Evolutionary conservation across 2,888 invertebrate genomes (phyloP), one percentile per base, ranked within the genome.

Genomic region (Spodoptera picta): DNA sequence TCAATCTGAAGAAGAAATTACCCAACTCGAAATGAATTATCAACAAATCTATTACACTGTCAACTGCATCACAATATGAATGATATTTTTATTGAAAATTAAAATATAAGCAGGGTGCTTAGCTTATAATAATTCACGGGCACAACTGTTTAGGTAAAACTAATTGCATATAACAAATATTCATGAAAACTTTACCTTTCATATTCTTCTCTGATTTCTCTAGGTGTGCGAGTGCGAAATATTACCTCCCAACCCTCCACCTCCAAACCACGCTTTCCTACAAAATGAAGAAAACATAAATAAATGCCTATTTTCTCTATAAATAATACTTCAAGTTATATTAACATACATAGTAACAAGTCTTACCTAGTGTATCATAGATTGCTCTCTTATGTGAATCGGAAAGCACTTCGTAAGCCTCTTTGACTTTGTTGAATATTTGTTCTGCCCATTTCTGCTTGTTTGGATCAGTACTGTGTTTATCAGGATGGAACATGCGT

Each of bases 161-260:
- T 27, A 5, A 5, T 27, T 27, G 27, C 3, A 27, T 41, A 51
- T 51, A 9, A 36, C 12, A 14, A 12, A 43, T 2, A 6, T 43
- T 6, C 7, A 14, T 7, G 4, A 36, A 12, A 27, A 23, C 27
- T 11, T 42, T 85, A 94, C 95, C 98, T 96, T 91, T 99, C 99
- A 95, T 98, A 99, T 92, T 99, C 99, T 67, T 99, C 99, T 62
- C 99, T 95, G 64, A 99, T 99, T 95, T 99, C 99, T 77, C 98
- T 96, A 2, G 99, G 98, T 3, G 99, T 99, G 87, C 97, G 97
- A 1, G 98, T 98, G 44, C 98, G 95, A 82, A 98, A 97, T 41
- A 99, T 97, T 42, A 99, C 95, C 93, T 99, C 98, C 98, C 99
- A 99, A 59, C 99, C 99, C 83, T 99, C 98, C 0, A 98, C 98